These are phyloP conservation scores for Sciurus carolinensis DNA, from an alignment of 2,797 vertebrate species.

Conservation along the genomic window DNA sequence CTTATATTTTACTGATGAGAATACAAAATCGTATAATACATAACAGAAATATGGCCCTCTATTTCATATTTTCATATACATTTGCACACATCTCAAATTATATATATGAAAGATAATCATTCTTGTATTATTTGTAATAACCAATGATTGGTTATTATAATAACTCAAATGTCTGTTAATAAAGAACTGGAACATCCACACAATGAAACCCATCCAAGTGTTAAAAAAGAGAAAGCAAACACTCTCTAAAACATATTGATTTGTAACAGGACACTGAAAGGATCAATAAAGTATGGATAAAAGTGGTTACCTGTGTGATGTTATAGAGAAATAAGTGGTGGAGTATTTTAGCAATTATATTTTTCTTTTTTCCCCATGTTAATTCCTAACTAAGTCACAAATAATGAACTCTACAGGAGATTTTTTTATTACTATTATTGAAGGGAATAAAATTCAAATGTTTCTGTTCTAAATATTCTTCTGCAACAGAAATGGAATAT, in stretches of 20 bases:
- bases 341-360: constrained; percentile 44
- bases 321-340: neutral
- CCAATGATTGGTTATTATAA: neutral
- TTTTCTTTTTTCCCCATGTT: neutral
- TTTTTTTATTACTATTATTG: neutral
- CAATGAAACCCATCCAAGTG: neutral
- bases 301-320: neutral
- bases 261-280: constrained; percentile 30
- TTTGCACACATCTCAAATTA: constrained; percentile 44
- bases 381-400: constrained; percentile 62
- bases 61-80: constrained; percentile 14
- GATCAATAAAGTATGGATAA: neutral
- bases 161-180: neutral
- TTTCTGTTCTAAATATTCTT: constrained; percentile 69
- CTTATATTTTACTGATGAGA: neutral
- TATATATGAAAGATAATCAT: neutral
- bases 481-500: constrained; percentile 94
- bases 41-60: neutral
- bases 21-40: neutral
- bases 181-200: neutral
- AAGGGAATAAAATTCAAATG: constrained; percentile 59
- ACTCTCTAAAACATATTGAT: neutral
- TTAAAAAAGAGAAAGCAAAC: neutral
- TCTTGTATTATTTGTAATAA: constrained; percentile 38
- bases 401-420: neutral